These are phyloP conservation scores for Chymomyza costata DNA, from an alignment of 1,140 invertebrate genomes.

Conservation along the genomic window DNA sequence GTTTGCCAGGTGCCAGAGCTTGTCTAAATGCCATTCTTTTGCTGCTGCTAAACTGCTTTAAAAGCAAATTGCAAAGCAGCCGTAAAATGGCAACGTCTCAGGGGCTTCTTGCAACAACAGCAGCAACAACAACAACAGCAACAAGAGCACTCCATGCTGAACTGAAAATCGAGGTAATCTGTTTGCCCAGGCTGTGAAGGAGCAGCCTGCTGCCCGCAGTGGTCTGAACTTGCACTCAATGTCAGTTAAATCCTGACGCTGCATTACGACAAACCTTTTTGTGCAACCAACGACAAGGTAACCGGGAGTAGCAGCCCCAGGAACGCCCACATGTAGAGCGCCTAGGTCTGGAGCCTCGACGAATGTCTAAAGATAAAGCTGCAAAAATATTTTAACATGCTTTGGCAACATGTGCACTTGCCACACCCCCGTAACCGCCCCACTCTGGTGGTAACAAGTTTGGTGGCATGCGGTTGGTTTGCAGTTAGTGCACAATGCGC, in stretches of 20 bases:
- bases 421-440: slow-evolving; percentile 7
- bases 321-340: too few species aligned
- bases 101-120: slow-evolving; percentile 17
- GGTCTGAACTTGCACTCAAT: slow-evolving; percentile 48
- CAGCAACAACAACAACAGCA: slow-evolving; percentile 18
- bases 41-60: slow-evolving; percentile 19
- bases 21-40: slow-evolving; percentile 7
- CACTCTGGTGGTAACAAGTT: background rate
- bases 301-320: too few species aligned
- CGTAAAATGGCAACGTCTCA: slow-evolving; percentile 67
- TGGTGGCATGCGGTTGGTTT: background rate
- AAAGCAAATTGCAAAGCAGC: slow-evolving; percentile 43
- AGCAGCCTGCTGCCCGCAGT: slow-evolving; percentile 21
- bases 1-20: slow-evolving; percentile 25
- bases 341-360: slow-evolving; percentile 16
- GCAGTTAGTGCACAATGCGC: background rate
- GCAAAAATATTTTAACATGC: slow-evolving; percentile 72
- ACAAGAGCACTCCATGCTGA: too few species aligned
- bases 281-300: too few species aligned
- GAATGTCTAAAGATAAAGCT: slow-evolving; percentile 70
- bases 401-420: slow-evolving; percentile 65
- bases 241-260: slow-evolving; percentile 67
- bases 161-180: slow-evolving; percentile 58
- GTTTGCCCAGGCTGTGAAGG: slow-evolving; percentile 37
- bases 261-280: slow-evolving; percentile 57